Evolutionary conservation across 2,113 vertebrate genomes (phyloP).

Genomic region (Protobothrops mucrosquamatus): DNA sequence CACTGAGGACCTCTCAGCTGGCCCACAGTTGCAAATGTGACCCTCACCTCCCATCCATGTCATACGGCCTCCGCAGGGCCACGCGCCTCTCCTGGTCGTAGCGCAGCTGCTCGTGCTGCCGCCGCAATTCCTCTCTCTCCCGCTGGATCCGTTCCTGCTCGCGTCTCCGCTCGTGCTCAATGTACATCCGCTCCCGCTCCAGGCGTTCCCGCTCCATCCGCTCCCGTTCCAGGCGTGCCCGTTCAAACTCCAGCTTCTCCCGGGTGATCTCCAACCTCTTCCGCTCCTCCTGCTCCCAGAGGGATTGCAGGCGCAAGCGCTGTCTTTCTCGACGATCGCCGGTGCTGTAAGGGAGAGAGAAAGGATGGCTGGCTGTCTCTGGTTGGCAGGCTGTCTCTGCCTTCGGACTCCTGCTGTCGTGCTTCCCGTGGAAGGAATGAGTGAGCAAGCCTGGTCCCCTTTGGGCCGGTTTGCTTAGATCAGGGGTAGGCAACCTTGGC

Average conservation of each 20-base stretch:
- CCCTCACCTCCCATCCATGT: slow-evolving; percentile 84
- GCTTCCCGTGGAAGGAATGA: neutral
- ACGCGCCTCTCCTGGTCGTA: slow-evolving; percentile 87
- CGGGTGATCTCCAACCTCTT: slow-evolving; percentile 84
- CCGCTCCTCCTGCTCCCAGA: slow-evolving; percentile 87
- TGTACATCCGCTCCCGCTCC: slow-evolving; percentile 87
- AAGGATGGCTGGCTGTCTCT: neutral
- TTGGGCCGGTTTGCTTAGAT: neutral
- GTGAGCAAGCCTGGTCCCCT: neutral
- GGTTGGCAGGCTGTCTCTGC: neutral
- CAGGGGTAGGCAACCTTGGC: too few relatives aligned
- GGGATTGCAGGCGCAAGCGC: slow-evolving; percentile 80
- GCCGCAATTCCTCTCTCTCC: slow-evolving; percentile 89
- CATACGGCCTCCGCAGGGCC: slow-evolving; percentile 82
- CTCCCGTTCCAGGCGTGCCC: slow-evolving; percentile 86
- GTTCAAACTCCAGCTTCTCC: slow-evolving; percentile 85
- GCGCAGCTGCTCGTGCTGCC: slow-evolving; percentile 91
- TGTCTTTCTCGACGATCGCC: slow-evolving; percentile 84
- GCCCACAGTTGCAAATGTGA: neutral
- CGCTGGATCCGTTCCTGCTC: slow-evolving; percentile 94
- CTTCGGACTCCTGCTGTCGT: neutral
- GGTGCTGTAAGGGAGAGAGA: slow-evolving; percentile 30
- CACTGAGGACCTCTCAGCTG: neutral
- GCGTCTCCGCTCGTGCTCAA: slow-evolving; percentile 88
- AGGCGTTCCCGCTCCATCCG: slow-evolving; percentile 91